Percentiles rank a stretch among this genome's conserved stretches.
These are phyloP conservation scores for Calcarius lapponicus DNA, from an alignment of 2,797 vertebrate genomes.

Conservation along the genomic window DNA sequence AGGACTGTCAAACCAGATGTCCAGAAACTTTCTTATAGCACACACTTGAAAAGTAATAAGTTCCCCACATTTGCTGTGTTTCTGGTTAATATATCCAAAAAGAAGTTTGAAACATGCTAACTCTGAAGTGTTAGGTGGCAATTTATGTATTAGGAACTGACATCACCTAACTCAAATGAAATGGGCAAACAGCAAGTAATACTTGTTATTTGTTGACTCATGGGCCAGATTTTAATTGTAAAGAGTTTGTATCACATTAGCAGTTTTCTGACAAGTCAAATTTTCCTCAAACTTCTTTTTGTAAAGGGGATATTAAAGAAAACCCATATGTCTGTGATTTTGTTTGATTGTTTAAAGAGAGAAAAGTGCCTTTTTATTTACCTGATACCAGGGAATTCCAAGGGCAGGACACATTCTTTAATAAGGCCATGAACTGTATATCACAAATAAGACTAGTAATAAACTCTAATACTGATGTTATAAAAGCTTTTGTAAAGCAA, in stretches of 20 bases:
- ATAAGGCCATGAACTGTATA: conserved; percentile 59
- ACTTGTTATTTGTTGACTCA: neutral
- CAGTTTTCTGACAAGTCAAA: neutral
- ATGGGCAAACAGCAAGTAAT: neutral
- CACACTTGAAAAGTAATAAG: neutral
- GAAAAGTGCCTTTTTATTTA: conserved; percentile 3
- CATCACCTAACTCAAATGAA: neutral
- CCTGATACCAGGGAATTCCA: conserved; percentile 18
- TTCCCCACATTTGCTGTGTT: neutral
- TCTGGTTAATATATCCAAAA: neutral
- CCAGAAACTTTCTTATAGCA: neutral
- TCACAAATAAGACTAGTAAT: conserved; percentile 45
- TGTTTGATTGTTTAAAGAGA: neutral
- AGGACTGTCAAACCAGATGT: neutral
- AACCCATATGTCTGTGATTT: neutral
- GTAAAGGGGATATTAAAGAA: neutral
- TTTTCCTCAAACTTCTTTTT: neutral
- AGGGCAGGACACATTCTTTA: conserved; percentile 53
- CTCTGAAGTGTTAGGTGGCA: neutral
- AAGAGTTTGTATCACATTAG: neutral
- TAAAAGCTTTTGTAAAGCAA: conserved; percentile 53
- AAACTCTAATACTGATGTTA: conserved; percentile 54
- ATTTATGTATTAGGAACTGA: neutral
- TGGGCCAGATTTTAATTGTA: neutral
- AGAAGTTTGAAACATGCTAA: neutral